These are phyloP conservation scores for Archilochus colubris DNA, from an alignment of 2,113 vertebrate genomes.

Conservation along the genomic window DNA sequence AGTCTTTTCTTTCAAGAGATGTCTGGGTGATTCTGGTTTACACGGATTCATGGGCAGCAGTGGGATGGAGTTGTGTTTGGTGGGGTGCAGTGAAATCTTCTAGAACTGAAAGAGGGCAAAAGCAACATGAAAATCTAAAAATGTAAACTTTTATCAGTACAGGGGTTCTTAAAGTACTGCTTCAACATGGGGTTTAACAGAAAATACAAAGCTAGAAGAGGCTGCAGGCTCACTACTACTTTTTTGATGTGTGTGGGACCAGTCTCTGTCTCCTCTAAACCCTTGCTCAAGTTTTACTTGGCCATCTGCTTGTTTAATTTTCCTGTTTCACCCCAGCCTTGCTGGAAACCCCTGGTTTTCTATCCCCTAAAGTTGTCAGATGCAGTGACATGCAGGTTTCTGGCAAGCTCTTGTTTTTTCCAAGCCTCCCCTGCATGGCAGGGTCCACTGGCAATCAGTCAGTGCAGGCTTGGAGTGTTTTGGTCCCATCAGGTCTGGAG, in stretches of 20 bases:
- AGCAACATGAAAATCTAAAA: background rate
- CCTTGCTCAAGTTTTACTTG: background rate
- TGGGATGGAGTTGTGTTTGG: background rate
- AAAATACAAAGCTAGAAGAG: background rate
- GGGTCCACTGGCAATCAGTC: background rate
- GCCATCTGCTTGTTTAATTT: background rate
- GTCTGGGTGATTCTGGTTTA: background rate
- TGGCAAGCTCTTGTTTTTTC: background rate
- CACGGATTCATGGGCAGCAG: background rate
- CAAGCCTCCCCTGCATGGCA: background rate
- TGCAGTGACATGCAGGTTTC: background rate
- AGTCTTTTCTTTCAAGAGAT: background rate
- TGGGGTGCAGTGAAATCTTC: background rate
- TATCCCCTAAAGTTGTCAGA: background rate
- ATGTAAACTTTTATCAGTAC: background rate
- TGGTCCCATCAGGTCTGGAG: background rate
- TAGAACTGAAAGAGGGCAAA: background rate
- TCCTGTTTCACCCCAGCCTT: conserved; percentile 31
- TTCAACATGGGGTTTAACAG: background rate
- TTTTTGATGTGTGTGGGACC: background rate
- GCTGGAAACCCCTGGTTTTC: background rate
- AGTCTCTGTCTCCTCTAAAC: background rate
- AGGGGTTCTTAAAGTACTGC: background rate
- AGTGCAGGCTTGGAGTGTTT: background rate
- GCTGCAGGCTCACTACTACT: background rate